A percentile compares a stretch with the other conserved stretches of the same genome.
Evolutionary conservation across 2,113 vertebrate species (phyloP).

Genomic region (Bolborhynchus lineola): DNA sequence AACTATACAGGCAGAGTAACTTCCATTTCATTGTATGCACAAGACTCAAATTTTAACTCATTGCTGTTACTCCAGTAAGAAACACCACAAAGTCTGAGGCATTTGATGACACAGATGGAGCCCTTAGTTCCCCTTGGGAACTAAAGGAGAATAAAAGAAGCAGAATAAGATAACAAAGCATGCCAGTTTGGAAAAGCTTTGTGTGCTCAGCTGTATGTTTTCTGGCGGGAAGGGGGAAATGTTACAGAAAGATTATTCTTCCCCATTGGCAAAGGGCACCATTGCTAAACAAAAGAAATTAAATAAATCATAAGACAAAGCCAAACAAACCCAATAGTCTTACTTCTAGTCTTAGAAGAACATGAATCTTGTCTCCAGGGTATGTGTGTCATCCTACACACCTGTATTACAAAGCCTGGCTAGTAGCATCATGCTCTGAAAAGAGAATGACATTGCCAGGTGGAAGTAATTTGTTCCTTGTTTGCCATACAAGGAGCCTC

Average conservation of each 20-base stretch:
- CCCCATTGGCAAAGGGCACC: not conserved
- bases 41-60: not conserved
- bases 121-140: not conserved
- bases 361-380: not conserved
- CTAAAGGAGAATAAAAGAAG: not conserved
- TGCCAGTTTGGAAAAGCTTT: not conserved
- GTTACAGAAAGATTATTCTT: not conserved
- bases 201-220: not conserved
- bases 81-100: not conserved
- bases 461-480: not conserved
- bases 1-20: not conserved
- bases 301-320: conserved; percentile 22
- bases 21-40: not conserved
- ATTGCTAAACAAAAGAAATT: not conserved
- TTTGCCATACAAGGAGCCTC: not conserved
- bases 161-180: not conserved
- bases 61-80: not conserved
- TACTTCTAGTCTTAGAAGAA: conserved; percentile 14
- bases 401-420: not conserved
- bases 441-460: not conserved
- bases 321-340: not conserved
- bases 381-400: conserved; percentile 8
- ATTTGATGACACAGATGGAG: not conserved
- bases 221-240: not conserved
- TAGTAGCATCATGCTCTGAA: not conserved